Evolutionary conservation across 1,140 invertebrate genomes (phyloP).

Genomic region (Euwallacea fornicatus): DNA sequence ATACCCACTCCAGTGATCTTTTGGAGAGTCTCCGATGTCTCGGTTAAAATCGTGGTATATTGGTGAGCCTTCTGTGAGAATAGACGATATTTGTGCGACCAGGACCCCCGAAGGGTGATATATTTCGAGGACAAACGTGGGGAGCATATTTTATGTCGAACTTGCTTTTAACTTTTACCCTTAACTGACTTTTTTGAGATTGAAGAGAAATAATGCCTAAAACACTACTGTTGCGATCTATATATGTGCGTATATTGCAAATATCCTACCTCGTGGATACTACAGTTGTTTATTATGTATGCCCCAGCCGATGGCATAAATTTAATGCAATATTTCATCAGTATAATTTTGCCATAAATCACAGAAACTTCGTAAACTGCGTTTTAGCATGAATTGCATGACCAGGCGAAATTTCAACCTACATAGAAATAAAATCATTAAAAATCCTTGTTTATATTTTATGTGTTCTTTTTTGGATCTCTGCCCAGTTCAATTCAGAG

Average conservation of each 20-base stretch:
- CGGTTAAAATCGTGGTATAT: neutral
- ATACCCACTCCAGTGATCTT: too few species aligned
- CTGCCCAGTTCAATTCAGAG: neutral
- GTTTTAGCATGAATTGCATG: neutral
- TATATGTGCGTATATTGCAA: too few species aligned
- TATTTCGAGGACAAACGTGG: neutral
- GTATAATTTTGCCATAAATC: conserved; percentile 4
- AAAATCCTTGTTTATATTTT: neutral
- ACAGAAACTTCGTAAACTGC: neutral
- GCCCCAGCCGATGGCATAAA: neutral
- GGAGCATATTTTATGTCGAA: neutral
- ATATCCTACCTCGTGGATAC: too few species aligned
- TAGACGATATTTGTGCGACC: neutral
- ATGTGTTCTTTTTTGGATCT: too few species aligned
- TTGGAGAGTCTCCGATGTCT: too few species aligned
- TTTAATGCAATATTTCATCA: neutral
- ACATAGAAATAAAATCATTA: neutral
- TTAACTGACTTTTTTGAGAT: neutral
- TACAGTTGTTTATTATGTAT: too few species aligned
- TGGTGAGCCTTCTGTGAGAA: neutral
- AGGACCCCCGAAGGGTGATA: neutral
- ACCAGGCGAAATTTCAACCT: neutral
- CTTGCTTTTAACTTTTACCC: neutral
- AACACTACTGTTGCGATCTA: neutral
- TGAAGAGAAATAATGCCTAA: neutral